Evolutionary conservation across 2,797 vertebrate species (phyloP).

Genomic region (Pseudomugil tenellus): DNA sequence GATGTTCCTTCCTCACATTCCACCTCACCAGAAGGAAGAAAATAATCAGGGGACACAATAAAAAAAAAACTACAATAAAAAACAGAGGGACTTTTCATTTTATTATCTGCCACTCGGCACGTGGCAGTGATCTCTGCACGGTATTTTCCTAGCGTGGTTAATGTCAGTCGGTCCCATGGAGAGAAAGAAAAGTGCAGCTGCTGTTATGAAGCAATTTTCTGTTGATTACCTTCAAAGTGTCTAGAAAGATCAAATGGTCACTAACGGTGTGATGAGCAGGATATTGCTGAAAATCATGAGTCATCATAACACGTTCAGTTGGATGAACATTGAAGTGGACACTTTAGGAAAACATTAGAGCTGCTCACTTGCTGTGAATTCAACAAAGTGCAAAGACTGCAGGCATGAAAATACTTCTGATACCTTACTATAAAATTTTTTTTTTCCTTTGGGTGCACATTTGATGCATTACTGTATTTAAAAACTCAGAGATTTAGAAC

Average conservation of each 20-base stretch:
- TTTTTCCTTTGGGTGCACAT: background rate
- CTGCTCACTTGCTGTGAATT: background rate
- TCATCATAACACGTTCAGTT: background rate
- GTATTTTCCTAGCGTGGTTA: slow-evolving; percentile 12
- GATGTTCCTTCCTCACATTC: slow-evolving; percentile 17
- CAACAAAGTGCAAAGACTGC: background rate
- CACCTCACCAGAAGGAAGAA: slow-evolving; percentile 7
- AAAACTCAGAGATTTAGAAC: background rate
- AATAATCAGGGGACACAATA: slow-evolving; percentile 39
- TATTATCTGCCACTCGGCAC: background rate
- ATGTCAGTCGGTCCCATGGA: background rate
- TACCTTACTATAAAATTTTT: background rate
- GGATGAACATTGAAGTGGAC: slow-evolving; percentile 15
- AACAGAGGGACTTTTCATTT: background rate
- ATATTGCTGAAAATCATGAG: slow-evolving; percentile 16
- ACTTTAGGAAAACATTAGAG: slow-evolving; percentile 1
- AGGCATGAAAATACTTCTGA: background rate
- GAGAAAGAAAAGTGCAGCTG: slow-evolving; percentile 4
- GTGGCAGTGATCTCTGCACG: background rate
- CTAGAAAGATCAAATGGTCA: background rate
- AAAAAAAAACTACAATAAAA: slow-evolving; percentile 43
- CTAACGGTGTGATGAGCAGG: slow-evolving; percentile 13
- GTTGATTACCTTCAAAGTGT: background rate
- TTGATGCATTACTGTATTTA: background rate
- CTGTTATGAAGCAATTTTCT: background rate